These are phyloP conservation scores for Noturus placidus DNA, from an alignment of 2,113 vertebrate genomes.

Conservation along the genomic window DNA sequence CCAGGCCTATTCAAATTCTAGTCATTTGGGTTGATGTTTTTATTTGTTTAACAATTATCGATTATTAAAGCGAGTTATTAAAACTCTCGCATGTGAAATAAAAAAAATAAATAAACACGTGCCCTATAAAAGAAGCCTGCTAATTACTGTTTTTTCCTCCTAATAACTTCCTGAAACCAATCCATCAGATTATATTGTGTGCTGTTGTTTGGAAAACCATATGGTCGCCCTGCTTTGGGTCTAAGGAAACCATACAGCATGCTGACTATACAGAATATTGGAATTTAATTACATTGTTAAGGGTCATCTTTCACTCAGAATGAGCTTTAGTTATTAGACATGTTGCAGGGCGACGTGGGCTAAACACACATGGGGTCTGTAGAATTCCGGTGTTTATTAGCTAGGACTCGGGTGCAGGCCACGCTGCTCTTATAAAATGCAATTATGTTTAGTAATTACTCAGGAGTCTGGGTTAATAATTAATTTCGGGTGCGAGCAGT, in stretches of 20 bases:
- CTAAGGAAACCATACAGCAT: neutral
- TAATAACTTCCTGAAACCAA: neutral
- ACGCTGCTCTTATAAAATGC: conserved; percentile 6
- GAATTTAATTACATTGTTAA: neutral
- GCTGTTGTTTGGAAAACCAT: neutral
- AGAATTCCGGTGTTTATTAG: neutral
- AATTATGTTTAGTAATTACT: conserved; percentile 23
- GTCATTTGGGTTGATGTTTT: neutral
- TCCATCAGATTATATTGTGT: neutral
- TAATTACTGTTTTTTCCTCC: neutral
- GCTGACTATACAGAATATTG: neutral
- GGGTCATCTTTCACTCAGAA: neutral
- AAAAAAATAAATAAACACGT: neutral
- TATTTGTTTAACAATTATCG: neutral
- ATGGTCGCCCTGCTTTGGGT: neutral
- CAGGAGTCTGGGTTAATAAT: neutral
- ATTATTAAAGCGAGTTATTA: neutral
- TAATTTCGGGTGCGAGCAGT: neutral
- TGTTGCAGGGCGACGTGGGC: neutral
- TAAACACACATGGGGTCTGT: neutral
- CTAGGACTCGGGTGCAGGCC: neutral
- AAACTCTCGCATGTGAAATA: neutral
- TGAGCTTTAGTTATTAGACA: neutral
- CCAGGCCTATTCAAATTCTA: neutral
- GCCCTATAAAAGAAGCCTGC: neutral